Conservation (phyloP, 2,797 vertebrate genomes). For the Coregonus sp. region DNA sequence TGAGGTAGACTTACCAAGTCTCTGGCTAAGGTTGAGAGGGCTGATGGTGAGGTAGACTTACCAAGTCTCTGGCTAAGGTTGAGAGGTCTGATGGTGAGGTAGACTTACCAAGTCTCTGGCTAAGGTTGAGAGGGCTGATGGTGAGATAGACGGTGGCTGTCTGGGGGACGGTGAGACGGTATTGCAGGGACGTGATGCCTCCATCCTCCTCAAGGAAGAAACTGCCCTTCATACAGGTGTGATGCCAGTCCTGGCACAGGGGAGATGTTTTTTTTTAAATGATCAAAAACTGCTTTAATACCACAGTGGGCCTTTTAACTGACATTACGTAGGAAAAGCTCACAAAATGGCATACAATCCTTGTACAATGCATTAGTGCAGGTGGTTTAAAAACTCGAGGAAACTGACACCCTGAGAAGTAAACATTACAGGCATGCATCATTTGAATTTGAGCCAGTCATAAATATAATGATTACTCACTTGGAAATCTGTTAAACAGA, state of each 20-base stretch:
- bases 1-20: conserved; percentile 77
- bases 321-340: not conserved
- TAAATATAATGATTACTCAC: not conserved
- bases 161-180: conserved; percentile 81
- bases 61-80: conserved; percentile 76
- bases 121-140: conserved; percentile 81
- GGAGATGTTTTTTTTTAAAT: not conserved
- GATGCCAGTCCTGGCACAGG: conserved; percentile 81
- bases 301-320: too few relatives aligned
- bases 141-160: conserved; percentile 80
- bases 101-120: conserved; percentile 74
- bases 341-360: not conserved
- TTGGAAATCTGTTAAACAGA: not conserved
- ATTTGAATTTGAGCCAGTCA: not conserved
- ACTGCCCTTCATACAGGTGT: conserved; percentile 80
- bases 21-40: conserved; percentile 76
- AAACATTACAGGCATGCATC: not conserved
- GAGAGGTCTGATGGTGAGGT: conserved; percentile 83
- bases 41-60: conserved; percentile 84
- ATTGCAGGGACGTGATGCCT: conserved; percentile 84
- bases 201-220: conserved; percentile 89
- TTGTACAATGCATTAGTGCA: not conserved
- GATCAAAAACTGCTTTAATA: too few relatives aligned
- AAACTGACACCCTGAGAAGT: not conserved
- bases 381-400: not conserved